Evolutionary conservation across 1,140 invertebrate species (phyloP), one percentile per base, ranked within the genome.

Genomic region (Hestina assimilis): DNA sequence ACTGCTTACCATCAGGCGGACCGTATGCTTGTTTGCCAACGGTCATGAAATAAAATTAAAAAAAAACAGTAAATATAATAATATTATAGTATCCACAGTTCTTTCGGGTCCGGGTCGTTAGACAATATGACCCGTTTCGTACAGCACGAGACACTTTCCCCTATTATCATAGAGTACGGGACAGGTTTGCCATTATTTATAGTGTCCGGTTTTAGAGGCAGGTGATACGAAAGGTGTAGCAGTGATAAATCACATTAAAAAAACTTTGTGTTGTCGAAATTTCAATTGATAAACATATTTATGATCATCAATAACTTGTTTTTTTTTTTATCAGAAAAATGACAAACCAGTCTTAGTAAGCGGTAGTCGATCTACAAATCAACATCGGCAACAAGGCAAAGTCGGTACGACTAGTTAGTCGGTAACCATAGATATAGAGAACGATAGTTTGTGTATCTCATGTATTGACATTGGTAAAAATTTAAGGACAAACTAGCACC

Each of bases 101-200:
- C 11, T 8, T 29, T 15, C 41, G 24, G 42, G 21, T 28, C 12
- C 35, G 19, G 26, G 19, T 1, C 29, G 26, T 14, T 43, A 45
- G 55, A 58, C 46, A 50, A 57, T 50, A 40, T 50, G 35, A 33
- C 47, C 47, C 40, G 31, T 59, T 41, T 59, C 48, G 21, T 20
- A 59, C 29, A 66, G 74, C 77, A 80, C 75, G 71, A 83, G 77
- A 74, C 73, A 76, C 66, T 72, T 73, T 70, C 70, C 74, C 76
- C 75, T 59, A 69, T 56, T 43, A 20, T n/a, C 60, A 55, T 69
- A 73, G 76, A 70, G 81, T 73, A 68, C 59, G 59, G n/a, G 65
- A 73, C 67, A 58, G 68, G 75, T 83, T 80, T 76, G 69, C 61
- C 68, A 72, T 83, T 78, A 85, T 83, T 83, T 78, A 85, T 80